These are phyloP conservation scores for Busseola fusca DNA, from an alignment of 2,888 invertebrate genomes.

Conservation along the genomic window DNA sequence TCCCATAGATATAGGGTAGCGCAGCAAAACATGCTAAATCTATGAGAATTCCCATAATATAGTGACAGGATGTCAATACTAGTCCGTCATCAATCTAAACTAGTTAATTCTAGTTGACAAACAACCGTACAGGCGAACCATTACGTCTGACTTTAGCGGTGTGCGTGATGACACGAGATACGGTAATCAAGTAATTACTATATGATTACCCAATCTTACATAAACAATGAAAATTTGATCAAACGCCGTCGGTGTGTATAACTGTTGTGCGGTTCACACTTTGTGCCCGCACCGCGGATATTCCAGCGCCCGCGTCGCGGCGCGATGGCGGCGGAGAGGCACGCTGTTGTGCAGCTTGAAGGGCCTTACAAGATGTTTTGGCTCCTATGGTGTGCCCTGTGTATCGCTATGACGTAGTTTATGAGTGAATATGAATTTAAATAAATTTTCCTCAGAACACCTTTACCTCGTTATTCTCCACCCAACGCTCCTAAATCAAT, in stretches of 20 bases:
- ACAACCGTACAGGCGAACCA: conserved; percentile 6
- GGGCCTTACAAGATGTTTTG: conserved; percentile 14
- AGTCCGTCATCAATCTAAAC: conserved; percentile 23
- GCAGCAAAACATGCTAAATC: no score
- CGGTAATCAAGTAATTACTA: background rate
- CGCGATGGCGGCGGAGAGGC: no score
- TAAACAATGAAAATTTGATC: background rate
- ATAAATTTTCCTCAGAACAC: background rate
- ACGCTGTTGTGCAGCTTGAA: conserved; percentile 5
- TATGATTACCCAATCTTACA: background rate
- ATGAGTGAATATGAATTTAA: conserved; percentile 22
- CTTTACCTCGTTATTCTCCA: background rate
- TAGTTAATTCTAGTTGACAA: conserved; percentile 24
- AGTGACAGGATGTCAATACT: conserved; percentile 36
- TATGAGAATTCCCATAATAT: conserved; percentile 17
- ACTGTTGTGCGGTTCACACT: conserved; percentile 34
- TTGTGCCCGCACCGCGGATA: conserved; percentile 22
- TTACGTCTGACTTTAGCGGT: conserved; percentile 3
- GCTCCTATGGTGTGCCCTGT: background rate
- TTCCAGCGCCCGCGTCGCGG: background rate
- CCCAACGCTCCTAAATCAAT: conserved; percentile 27
- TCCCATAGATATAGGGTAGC: no score
- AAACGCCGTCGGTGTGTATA: background rate
- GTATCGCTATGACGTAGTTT: background rate
- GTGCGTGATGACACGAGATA: background rate